These are phyloP conservation scores for Orchestes rusci DNA, from an alignment of 2,888 invertebrate genomes.

Conservation along the genomic window DNA sequence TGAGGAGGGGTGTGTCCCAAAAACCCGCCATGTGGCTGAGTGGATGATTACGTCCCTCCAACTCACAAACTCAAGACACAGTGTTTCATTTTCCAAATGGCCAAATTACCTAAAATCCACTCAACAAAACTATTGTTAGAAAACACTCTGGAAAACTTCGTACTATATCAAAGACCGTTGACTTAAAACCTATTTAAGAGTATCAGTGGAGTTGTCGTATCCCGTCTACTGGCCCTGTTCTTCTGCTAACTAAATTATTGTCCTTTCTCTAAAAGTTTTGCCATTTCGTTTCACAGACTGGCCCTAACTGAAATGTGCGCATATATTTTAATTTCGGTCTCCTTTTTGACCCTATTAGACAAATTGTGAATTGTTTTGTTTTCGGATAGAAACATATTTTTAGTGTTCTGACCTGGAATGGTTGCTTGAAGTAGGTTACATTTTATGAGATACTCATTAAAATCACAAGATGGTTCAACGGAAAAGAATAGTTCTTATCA, in stretches of 20 bases:
- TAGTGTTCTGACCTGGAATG: too few species aligned
- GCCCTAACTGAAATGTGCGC: constrained; percentile 33
- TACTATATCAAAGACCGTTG: constrained; percentile 24
- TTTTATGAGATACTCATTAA: too few species aligned
- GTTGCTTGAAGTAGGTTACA: too few species aligned
- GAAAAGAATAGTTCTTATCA: too few species aligned
- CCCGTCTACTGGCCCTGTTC: constrained; percentile 32
- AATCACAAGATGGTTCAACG: too few species aligned
- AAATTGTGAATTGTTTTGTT: constrained; percentile 22
- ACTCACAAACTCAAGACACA: too few species aligned
- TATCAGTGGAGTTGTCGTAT: constrained; percentile 36
- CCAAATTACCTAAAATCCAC: constrained; percentile 7
- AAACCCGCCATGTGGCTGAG: too few species aligned
- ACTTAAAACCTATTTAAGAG: constrained; percentile 28
- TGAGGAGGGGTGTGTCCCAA: too few species aligned
- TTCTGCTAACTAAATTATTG: constrained; percentile 39
- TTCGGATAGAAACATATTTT: too few species aligned
- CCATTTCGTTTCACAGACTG: constrained; percentile 30
- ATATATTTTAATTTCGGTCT: constrained; percentile 39
- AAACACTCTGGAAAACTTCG: constrained; percentile 17
- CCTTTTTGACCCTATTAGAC: constrained; percentile 16
- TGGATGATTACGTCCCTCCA: too few species aligned
- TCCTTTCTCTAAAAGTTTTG: constrained; percentile 40
- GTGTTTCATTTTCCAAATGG: too few species aligned
- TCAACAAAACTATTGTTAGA: constrained; percentile 10